Evolutionary conservation across 2,797 vertebrate genomes (phyloP).

Genomic region (Bucorvus abyssinicus): DNA sequence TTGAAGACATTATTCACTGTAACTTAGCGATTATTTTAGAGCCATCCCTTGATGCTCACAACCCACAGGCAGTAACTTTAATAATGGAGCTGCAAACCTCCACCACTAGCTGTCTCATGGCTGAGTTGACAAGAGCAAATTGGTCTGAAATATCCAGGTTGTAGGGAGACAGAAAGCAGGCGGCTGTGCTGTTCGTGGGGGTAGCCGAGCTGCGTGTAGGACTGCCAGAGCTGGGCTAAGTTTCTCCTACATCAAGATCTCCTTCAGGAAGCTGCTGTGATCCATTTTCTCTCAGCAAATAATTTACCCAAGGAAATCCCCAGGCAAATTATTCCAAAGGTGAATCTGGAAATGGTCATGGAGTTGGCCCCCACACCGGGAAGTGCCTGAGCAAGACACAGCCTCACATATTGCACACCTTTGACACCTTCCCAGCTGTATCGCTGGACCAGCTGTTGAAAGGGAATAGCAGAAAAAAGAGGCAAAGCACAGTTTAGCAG

Average conservation of each 20-base stretch:
- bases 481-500: background rate
- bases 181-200: background rate
- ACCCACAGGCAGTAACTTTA: slow-evolving; percentile 27
- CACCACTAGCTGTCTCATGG: background rate
- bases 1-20: background rate
- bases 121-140: slow-evolving; percentile 12
- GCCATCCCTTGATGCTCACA: slow-evolving; percentile 4
- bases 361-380: fast-evolving
- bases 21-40: background rate
- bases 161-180: background rate
- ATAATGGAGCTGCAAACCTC: slow-evolving; percentile 23
- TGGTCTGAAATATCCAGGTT: slow-evolving; percentile 16
- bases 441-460: background rate
- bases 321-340: background rate
- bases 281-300: background rate
- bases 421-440: background rate
- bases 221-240: background rate
- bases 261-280: background rate
- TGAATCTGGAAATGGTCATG: background rate
- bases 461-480: background rate
- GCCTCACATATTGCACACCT: background rate
- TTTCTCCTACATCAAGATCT: background rate
- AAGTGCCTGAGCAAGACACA: background rate
- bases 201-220: fast-evolving
- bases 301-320: background rate